phyloP scores from a whole-genome alignment of 2,888 invertebrate species.

The Leptarthrus brevirostris region DNA sequence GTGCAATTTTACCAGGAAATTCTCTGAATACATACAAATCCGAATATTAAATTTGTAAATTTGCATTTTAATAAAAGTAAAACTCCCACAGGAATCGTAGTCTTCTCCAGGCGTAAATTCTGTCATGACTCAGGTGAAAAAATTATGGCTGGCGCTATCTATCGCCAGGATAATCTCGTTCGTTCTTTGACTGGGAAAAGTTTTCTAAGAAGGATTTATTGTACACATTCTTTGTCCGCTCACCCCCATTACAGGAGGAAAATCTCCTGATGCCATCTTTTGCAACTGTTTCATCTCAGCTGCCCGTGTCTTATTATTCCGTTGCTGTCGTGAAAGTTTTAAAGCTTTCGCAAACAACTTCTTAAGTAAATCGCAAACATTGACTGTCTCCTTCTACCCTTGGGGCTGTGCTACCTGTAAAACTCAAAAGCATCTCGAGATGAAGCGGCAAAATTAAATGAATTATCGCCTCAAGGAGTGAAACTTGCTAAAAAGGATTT shows the following conservation, averaged over 20 bases:
- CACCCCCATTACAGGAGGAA: conserved; percentile 34
- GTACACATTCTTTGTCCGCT: conserved; percentile 42
- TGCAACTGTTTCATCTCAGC: conserved; percentile 41
- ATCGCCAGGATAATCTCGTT: conserved; percentile 45
- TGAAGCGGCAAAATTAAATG: conserved; percentile 39
- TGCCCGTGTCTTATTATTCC: conserved; percentile 40
- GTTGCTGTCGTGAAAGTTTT: conserved; percentile 37
- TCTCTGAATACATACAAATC: background rate
- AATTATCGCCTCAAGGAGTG: conserved; percentile 23
- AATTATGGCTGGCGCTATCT: conserved; percentile 43
- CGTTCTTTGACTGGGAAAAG: conserved; percentile 31
- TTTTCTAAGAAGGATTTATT: conserved; percentile 43
- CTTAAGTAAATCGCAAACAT: conserved; percentile 45
- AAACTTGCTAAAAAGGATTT: conserved; percentile 21
- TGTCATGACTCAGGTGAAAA: conserved; percentile 41
- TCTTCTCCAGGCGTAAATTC: conserved; percentile 14
- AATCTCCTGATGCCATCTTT: conserved; percentile 37
- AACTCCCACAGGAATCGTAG: background rate
- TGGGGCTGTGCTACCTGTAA: background rate
- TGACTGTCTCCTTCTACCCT: background rate
- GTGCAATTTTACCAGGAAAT: background rate
- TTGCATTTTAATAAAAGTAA: background rate
- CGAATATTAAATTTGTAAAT: conserved; percentile 3
- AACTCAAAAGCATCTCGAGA: conserved; percentile 8
- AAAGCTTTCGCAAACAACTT: conserved; percentile 46